phyloP scores from a whole-genome alignment of 2,113 vertebrate genomes.

The Neoarius graeffei region DNA sequence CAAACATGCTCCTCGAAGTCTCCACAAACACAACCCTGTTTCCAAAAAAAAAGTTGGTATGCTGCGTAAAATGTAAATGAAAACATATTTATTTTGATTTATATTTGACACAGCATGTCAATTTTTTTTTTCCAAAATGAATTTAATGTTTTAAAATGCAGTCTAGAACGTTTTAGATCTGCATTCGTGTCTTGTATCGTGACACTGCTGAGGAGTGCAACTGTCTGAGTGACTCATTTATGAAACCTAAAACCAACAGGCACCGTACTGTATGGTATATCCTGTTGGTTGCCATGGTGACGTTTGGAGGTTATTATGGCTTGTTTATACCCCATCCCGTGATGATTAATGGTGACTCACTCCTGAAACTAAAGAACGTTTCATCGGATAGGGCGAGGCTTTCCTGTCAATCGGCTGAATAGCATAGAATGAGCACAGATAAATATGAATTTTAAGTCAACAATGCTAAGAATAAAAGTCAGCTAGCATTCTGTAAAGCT shows the following conservation, averaged over 20 bases:
- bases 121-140: background rate
- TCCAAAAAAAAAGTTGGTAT: no score
- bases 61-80: no score
- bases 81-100: no score
- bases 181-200: background rate
- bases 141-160: background rate
- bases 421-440: background rate
- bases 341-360: conserved; percentile 31
- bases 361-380: conserved; percentile 19
- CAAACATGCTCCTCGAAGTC: background rate
- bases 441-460: background rate
- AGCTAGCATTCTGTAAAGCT: background rate
- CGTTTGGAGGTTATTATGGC: conserved; percentile 24
- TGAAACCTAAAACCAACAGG: background rate
- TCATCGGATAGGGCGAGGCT: background rate
- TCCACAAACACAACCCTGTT: background rate
- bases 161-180: background rate
- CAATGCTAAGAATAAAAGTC: background rate
- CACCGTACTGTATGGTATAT: background rate
- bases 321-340: background rate
- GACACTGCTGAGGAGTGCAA: background rate
- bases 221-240: background rate
- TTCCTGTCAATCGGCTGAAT: background rate
- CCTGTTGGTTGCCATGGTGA: conserved; percentile 37
- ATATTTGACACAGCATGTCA: no score